phyloP scores from a whole-genome alignment of 2,888 invertebrate species.

The Neoitamus cyanurus region DNA sequence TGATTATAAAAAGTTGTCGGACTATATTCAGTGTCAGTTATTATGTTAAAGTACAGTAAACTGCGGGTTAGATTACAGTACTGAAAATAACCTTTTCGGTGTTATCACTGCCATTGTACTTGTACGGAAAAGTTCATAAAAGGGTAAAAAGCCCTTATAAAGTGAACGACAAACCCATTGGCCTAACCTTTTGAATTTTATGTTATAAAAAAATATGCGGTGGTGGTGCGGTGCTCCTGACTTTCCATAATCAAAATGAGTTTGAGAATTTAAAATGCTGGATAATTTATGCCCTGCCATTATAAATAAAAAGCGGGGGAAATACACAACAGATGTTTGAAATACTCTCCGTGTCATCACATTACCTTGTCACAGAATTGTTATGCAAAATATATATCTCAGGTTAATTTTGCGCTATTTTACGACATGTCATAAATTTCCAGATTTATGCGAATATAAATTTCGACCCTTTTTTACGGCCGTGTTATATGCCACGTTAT shows the following conservation, averaged over 20 bases:
- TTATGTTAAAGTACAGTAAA: too few relatives aligned
- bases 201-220: not conserved
- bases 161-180: not conserved
- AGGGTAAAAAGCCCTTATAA: not conserved
- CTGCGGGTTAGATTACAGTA: too few relatives aligned
- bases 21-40: too few relatives aligned
- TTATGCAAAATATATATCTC: not conserved
- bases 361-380: not conserved
- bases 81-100: too few relatives aligned
- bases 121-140: too few relatives aligned
- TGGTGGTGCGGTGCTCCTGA: not conserved
- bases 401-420: not conserved
- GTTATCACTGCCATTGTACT: too few relatives aligned
- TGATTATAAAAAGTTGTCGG: too few relatives aligned
- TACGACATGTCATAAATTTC: not conserved
- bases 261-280: not conserved
- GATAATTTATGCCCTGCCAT: not conserved
- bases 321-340: not conserved
- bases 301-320: not conserved
- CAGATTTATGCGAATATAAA: not conserved
- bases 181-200: not conserved
- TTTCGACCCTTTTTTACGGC: not conserved
- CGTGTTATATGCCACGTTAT: not conserved
- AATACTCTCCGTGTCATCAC: not conserved
- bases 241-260: not conserved